Conservation (phyloP, 2,113 vertebrate genomes). For the Rhipidura dahli region DNA sequence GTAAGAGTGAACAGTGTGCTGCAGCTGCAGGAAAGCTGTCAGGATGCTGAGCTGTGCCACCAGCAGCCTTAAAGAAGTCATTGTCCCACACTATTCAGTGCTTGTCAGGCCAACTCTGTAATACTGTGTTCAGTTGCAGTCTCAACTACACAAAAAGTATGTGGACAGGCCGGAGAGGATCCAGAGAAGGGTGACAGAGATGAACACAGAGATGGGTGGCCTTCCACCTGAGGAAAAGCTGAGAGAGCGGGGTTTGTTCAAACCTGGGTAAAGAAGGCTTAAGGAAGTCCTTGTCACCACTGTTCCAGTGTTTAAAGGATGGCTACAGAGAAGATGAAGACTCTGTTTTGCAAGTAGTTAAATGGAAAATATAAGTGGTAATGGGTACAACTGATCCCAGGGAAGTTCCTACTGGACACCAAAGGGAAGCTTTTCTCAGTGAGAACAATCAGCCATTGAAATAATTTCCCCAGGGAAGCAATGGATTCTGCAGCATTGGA, state of each 20-base stretch:
- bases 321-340: not conserved
- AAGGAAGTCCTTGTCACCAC: not conserved
- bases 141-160: not conserved
- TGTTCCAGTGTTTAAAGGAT: not conserved
- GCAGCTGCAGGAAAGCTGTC: not conserved
- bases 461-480: not conserved
- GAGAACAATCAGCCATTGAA: not conserved
- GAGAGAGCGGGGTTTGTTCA: not conserved
- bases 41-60: not conserved
- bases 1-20: not conserved
- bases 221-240: not conserved
- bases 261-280: not conserved
- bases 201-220: not conserved
- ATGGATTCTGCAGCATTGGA: not conserved
- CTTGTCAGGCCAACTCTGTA: not conserved
- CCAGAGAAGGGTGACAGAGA: no score
- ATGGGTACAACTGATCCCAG: rapidly evolving
- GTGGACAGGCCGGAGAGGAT: not conserved
- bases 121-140: not conserved
- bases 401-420: not conserved
- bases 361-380: not conserved
- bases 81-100: not conserved
- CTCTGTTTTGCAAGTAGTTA: not conserved
- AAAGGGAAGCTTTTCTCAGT: not conserved
- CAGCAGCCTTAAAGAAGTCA: not conserved